Conservation (phyloP, 2,797 vertebrate species). For the Bradypodion ventrale region DNA sequence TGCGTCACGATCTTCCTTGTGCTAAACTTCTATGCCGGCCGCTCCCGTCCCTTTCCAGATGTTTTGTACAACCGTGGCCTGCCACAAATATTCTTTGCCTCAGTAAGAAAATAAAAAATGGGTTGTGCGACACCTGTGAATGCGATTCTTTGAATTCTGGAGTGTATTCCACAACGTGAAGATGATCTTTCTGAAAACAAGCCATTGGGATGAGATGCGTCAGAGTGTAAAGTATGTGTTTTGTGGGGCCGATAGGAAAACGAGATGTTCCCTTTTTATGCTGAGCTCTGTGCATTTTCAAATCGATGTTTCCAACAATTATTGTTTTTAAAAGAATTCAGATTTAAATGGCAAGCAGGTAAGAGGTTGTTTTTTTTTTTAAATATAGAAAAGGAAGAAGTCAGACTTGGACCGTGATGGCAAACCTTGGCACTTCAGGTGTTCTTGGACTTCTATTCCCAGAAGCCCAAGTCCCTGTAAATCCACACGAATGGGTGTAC, state of each 20-base stretch:
- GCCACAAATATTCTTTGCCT: slow-evolving; percentile 37
- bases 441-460: no score
- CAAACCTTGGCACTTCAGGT: no score
- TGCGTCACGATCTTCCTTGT: slow-evolving; percentile 2
- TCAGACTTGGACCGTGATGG: no score
- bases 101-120: slow-evolving; percentile 11
- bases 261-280: no score
- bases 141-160: background rate
- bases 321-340: background rate
- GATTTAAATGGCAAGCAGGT: background rate
- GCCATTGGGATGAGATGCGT: background rate
- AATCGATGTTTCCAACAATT: background rate
- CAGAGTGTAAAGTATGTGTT: background rate
- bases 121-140: background rate
- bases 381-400: background rate
- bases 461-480: no score
- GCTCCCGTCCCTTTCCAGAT: background rate
- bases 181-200: background rate
- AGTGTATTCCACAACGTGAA: background rate
- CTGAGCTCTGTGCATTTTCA: background rate
- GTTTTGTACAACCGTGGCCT: slow-evolving; percentile 18
- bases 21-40: slow-evolving; percentile 14
- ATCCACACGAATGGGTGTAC: no score
- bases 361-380: background rate
- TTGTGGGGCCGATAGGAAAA: background rate